phyloP scores from a whole-genome alignment of 35 echinoderm and acorn worm genomes.

The Patiria miniata region DNA sequence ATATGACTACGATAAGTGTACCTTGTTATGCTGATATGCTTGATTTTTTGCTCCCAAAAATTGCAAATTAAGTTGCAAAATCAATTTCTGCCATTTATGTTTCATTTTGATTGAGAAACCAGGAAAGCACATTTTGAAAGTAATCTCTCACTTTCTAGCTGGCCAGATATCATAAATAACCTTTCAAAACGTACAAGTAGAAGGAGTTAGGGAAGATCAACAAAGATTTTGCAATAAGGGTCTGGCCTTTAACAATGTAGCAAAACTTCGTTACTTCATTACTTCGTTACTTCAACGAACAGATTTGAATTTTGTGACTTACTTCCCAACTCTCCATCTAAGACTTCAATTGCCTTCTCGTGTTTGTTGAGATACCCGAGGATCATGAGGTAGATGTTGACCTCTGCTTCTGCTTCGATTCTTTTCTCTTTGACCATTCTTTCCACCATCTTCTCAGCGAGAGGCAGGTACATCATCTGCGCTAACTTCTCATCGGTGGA shows the following conservation, averaged over 20 bases:
- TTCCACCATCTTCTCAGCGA: slow-evolving; percentile 95
- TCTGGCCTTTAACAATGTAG: background rate
- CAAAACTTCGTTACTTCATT: background rate
- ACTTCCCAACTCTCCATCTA: slow-evolving; percentile 62
- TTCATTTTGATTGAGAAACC: too few species aligned
- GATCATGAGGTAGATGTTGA: slow-evolving; percentile 90
- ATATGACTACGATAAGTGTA: too few species aligned
- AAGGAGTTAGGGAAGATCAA: too few species aligned
- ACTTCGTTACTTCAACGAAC: too few species aligned
- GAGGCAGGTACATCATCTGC: slow-evolving; percentile 77
- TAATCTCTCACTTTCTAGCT: too few species aligned
- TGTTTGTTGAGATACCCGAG: slow-evolving; percentile 77
- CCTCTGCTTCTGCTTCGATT: slow-evolving; percentile 88
- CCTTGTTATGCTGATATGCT: too few species aligned
- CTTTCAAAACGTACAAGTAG: too few species aligned
- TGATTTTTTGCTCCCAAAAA: too few species aligned
- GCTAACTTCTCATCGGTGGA: slow-evolving; percentile 66
- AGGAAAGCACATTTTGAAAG: too few species aligned
- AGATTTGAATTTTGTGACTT: slow-evolving; percentile 25
- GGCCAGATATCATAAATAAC: too few species aligned
- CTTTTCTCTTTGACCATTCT: slow-evolving; percentile 90
- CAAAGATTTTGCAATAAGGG: background rate
- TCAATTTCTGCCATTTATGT: too few species aligned
- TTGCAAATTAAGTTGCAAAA: too few species aligned
- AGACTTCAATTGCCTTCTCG: slow-evolving; percentile 85